Evolutionary conservation across 2,797 vertebrate species (phyloP).

Genomic region (Masticophis lateralis): DNA sequence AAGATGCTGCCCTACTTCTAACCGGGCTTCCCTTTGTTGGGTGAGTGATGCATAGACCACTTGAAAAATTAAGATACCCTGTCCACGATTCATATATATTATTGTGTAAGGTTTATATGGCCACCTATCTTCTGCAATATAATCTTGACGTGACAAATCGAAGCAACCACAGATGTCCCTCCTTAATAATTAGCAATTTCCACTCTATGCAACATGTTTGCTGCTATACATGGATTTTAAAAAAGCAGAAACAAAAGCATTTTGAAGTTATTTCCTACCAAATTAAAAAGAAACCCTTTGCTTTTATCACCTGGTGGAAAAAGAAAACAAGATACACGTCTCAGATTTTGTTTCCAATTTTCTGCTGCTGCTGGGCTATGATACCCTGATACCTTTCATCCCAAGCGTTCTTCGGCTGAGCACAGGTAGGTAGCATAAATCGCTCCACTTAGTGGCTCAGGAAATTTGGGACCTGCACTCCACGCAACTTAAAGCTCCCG

Average conservation of each 20-base stretch:
- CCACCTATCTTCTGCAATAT: neutral
- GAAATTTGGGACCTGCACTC: neutral
- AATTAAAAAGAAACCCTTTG: neutral
- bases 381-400: no score
- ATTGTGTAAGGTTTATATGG: neutral
- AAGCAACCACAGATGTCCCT: neutral
- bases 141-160: neutral
- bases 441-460: neutral
- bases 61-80: neutral
- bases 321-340: neutral
- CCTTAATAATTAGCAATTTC: neutral
- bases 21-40: neutral
- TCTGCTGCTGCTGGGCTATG: neutral
- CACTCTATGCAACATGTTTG: neutral
- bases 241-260: neutral
- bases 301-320: neutral
- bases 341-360: neutral
- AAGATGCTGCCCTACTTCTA: neutral
- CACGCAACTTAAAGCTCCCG: neutral
- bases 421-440: neutral
- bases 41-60: neutral
- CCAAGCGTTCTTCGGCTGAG: neutral
- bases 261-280: neutral
- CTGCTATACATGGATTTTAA: neutral
- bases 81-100: neutral